Base-by-base conservation (phyloP, 1,140 invertebrate species). In the Thalassaphorura encarpata region DNA sequence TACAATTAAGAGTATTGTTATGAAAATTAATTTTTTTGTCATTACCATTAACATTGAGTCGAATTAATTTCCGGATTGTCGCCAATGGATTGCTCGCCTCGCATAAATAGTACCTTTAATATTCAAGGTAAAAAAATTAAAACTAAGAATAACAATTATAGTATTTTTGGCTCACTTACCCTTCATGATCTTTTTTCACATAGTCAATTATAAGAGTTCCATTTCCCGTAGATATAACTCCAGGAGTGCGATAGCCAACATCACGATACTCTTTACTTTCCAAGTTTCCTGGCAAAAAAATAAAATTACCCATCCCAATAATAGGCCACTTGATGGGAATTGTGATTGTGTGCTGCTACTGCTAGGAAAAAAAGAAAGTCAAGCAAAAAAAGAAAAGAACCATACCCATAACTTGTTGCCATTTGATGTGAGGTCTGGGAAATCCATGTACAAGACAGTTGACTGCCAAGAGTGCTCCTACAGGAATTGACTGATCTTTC, bases 61-160 rank as follows among this genome's bases (percentile, higher is more conserved):
- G 74, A 62, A 83, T 76, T 55, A 81, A 75, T 71, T 81, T 78
- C 63, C 83, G 74, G 47, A 76, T 79, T 13, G 77, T 73, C 2
- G 79, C 79, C 52, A 83, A 77, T 3, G 76, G 76, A 69, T 83
- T 83, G 69, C 73, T 77, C 16, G 80, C 78, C 64, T 81, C 78
- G 52, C 69, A 69, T 0, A 70, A 65, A 33, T 72, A 70, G 60
- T 69, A 67, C 5, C 73, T 73, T n/a, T n/a, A n/a, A n/a, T n/a
- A n/a, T n/a, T n/a, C n/a, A n/a, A n/a, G n/a, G n/a, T n/a, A n/a
- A n/a, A n/a, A n/a, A n/a, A n/a, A n/a, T n/a, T n/a, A n/a, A n/a
- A n/a, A n/a, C n/a, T n/a, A n/a, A n/a, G n/a, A n/a, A n/a, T n/a
- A n/a, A n/a, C n/a, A n/a, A n/a, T n/a, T n/a, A n/a, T n/a, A 81